Percentiles rank a stretch among this genome's conserved stretches.
Conservation (phyloP, 2,797 vertebrate genomes). For the Gallinago nigripennis region DNA sequence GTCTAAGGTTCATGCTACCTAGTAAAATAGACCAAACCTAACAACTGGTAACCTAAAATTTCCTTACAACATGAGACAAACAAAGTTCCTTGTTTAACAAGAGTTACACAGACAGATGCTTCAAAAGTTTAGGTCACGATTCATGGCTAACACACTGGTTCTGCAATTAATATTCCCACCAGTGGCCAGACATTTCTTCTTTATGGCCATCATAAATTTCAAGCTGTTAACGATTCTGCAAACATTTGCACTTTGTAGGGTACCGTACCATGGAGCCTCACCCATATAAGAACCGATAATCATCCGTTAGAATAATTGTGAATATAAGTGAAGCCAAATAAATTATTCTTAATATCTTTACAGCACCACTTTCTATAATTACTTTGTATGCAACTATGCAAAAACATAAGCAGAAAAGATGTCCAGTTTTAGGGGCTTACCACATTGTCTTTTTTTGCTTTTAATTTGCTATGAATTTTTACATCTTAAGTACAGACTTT, state of each 20-base stretch:
- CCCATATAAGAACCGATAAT: background rate
- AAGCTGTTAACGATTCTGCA: background rate
- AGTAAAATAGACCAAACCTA: background rate
- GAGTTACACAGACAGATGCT: background rate
- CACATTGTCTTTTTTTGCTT: accelerated
- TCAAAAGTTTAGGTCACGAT: background rate
- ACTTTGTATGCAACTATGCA: background rate
- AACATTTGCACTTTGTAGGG: background rate
- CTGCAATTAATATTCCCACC: background rate
- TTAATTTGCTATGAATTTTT: background rate
- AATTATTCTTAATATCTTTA: background rate
- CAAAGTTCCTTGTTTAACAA: background rate
- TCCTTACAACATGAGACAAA: background rate
- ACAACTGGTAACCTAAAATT: background rate
- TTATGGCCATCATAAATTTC: background rate
- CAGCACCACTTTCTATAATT: background rate
- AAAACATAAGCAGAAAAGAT: background rate
- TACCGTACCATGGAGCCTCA: background rate
- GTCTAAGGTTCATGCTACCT: background rate
- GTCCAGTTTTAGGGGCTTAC: background rate
- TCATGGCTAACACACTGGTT: background rate
- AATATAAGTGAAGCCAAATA: background rate
- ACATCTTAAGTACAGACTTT: background rate
- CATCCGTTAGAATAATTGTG: background rate
- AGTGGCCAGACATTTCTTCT: background rate